Conservation (phyloP, 2,113 vertebrate species). For the Leptosomus discolor region DNA sequence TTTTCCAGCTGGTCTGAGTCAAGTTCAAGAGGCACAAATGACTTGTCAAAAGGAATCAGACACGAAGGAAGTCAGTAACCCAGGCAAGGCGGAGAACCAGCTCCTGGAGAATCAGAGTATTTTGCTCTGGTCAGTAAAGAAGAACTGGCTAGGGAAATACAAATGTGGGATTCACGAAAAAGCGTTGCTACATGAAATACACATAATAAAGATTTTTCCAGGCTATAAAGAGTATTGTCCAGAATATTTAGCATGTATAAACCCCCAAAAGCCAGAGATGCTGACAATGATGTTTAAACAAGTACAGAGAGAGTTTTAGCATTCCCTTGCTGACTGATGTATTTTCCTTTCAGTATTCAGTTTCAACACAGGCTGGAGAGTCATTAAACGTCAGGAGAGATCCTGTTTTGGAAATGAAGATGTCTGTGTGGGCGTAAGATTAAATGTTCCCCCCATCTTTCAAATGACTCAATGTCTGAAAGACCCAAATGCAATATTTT, state of each 20-base stretch:
- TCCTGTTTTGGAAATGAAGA: conserved; percentile 39
- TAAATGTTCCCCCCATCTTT: conserved; percentile 16
- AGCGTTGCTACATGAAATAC: not conserved
- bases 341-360: conserved; percentile 32
- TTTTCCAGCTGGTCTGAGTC: not conserved
- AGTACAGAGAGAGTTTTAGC: not conserved
- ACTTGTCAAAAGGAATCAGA: not conserved
- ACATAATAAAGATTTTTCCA: not conserved
- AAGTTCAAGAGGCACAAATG: not conserved
- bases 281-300: not conserved
- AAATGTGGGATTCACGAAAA: not conserved
- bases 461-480: conserved; percentile 34
- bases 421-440: conserved; percentile 31
- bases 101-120: not conserved
- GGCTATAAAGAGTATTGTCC: not conserved
- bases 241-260: not conserved
- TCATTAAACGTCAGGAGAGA: conserved; percentile 25
- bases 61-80: not conserved
- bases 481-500: conserved; percentile 29
- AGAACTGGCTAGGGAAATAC: not conserved
- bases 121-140: not conserved
- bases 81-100: not conserved
- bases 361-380: conserved; percentile 45
- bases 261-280: not conserved
- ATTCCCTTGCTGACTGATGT: conserved; percentile 33